These are phyloP conservation scores for Eustalomyia histrio DNA, from an alignment of 2,888 invertebrate genomes.

Conservation along the genomic window DNA sequence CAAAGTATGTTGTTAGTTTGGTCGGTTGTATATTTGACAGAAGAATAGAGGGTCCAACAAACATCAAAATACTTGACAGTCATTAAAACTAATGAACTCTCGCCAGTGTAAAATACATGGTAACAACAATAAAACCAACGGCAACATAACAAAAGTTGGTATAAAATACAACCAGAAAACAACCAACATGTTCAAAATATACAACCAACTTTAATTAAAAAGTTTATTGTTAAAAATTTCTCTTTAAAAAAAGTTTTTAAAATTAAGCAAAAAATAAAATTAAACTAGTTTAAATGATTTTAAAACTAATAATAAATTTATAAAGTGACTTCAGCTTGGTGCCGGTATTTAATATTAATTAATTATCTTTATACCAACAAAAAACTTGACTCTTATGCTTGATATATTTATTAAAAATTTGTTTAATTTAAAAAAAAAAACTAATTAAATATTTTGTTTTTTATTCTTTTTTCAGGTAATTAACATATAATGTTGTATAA, in stretches of 20 bases:
- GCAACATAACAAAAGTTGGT: slow-evolving; percentile 32
- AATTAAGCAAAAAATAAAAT: slow-evolving; percentile 19
- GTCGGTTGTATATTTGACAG: slow-evolving; percentile 43
- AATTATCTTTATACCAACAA: too few relatives aligned
- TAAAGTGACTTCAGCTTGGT: too few relatives aligned
- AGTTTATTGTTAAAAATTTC: slow-evolving; percentile 54
- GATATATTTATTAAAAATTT: too few relatives aligned
- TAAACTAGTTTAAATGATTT: slow-evolving; percentile 14
- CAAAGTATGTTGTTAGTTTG: slow-evolving; percentile 5
- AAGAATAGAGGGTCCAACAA: slow-evolving; percentile 40
- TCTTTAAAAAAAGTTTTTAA: slow-evolving; percentile 19
- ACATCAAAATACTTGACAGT: slow-evolving; percentile 59
- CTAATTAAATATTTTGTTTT: too few relatives aligned
- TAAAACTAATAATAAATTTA: too few relatives aligned
- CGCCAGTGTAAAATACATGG: slow-evolving; percentile 8
- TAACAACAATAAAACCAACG: slow-evolving; percentile 4
- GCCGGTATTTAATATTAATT: too few relatives aligned
- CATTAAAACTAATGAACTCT: slow-evolving; percentile 62
- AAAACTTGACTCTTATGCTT: too few relatives aligned
- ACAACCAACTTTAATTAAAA: slow-evolving; percentile 54
- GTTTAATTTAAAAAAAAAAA: too few relatives aligned
- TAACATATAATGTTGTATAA: too few relatives aligned
- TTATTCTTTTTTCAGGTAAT: too few relatives aligned
- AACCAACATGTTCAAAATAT: slow-evolving; percentile 19
- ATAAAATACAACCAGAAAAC: slow-evolving; percentile 9